These are phyloP conservation scores for Meloidogyne hapla DNA, from an alignment of 1,140 invertebrate species.

Conservation along the genomic window DNA sequence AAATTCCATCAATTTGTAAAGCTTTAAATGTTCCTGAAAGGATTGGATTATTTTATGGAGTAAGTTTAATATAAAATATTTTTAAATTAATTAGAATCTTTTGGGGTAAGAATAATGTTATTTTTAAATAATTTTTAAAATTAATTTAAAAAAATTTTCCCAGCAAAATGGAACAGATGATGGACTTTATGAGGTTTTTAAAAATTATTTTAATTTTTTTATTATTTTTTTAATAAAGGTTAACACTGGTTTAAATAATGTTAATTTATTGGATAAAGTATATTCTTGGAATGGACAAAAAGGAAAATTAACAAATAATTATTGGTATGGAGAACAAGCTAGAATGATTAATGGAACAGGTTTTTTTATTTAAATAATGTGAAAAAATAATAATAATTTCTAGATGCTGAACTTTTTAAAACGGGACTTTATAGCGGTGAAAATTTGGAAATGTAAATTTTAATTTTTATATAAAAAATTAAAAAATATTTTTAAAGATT, in stretches of 20 bases:
- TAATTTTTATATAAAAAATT: not conserved
- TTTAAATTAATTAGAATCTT: conserved; percentile 23
- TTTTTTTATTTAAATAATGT: too few species aligned
- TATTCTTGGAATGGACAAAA: conserved; percentile 34
- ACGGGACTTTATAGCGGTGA: conserved; percentile 42
- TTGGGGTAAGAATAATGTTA: conserved; percentile 19
- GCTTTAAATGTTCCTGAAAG: conserved; percentile 46
- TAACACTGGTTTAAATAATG: conserved; percentile 46
- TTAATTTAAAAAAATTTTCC: not conserved
- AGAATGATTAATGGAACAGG: conserved; percentile 58
- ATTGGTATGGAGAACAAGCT: conserved; percentile 51
- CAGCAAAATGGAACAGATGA: conserved; percentile 48
- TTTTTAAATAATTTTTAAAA: not conserved
- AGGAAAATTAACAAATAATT: conserved; percentile 27
- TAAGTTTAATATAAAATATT: too few species aligned
- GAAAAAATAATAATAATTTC: not conserved
- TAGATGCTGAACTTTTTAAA: conserved; percentile 58
- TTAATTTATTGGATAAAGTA: conserved; percentile 43
- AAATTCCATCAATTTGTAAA: conserved; percentile 44
- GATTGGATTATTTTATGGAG: conserved; percentile 61
- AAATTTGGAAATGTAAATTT: conserved; percentile 30
- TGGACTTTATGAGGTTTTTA: conserved; percentile 51
- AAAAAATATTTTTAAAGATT: conserved; percentile 37
- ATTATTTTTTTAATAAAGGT: conserved; percentile 25
- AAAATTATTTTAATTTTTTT: not conserved